Conservation (phyloP, 2,113 vertebrate species). For the Thamnaconus septentrionalis region DNA sequence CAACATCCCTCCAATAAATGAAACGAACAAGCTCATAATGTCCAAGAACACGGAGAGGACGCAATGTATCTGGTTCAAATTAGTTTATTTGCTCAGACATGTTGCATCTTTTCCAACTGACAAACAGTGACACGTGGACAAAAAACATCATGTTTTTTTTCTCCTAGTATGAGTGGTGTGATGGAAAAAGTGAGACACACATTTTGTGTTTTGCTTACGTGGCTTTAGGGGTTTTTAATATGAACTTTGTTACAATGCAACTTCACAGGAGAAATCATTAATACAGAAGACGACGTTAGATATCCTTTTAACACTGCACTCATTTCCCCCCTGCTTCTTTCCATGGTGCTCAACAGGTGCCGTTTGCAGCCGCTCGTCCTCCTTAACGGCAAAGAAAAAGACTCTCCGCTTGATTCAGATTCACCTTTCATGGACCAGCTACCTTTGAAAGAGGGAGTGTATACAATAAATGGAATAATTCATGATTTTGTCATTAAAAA, state of each 20-base stretch:
- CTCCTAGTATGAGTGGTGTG: too few species aligned
- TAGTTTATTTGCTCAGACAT: not conserved
- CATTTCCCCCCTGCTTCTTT: constrained; percentile 47
- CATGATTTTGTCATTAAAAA: constrained; percentile 99
- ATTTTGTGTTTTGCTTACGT: not conserved
- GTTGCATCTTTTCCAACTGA: not conserved
- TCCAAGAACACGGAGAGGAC: constrained; percentile 1
- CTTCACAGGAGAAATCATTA: too few species aligned
- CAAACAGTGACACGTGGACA: too few species aligned
- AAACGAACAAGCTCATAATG: constrained; percentile 1
- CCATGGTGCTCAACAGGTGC: constrained; percentile 71
- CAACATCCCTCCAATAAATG: constrained; percentile 9
- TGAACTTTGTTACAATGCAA: too few species aligned
- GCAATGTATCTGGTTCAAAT: not conserved
- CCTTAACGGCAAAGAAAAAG: constrained; percentile 64
- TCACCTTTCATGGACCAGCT: constrained; percentile 93
- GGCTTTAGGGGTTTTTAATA: too few species aligned
- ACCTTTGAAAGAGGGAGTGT: constrained; percentile 95
- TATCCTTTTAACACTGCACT: constrained; percentile 46
- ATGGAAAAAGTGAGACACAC: constrained; percentile 1
- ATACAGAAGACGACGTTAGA: not conserved
- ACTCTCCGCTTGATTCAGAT: constrained; percentile 88
- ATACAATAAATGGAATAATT: constrained; percentile 99
- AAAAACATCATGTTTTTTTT: too few species aligned
- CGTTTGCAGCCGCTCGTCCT: constrained; percentile 60